Conservation (phyloP, 2,113 vertebrate species). For the Rhagologus leucostigma region DNA sequence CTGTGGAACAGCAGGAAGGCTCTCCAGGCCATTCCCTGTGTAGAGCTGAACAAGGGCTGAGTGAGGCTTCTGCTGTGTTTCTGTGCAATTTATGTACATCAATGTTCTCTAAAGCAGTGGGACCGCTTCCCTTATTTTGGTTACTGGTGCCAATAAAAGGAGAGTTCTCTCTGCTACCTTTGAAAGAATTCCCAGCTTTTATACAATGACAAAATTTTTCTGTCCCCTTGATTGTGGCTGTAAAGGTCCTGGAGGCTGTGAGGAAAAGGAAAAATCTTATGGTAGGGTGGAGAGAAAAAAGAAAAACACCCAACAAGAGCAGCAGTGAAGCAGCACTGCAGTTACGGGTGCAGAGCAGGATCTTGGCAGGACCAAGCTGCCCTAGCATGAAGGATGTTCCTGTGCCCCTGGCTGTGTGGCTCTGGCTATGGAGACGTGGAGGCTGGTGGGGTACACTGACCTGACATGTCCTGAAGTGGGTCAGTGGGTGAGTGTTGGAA, state of each 20-base stretch:
- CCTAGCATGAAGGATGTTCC: not conserved
- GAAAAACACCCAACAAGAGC: not conserved
- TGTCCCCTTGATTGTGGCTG: not conserved
- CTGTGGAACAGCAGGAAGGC: accelerated
- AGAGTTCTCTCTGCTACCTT: not conserved
- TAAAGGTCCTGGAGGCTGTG: not conserved
- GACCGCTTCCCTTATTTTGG: not conserved
- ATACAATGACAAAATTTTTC: not conserved
- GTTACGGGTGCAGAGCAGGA: not conserved
- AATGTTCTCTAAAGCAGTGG: not conserved
- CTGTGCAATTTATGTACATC: not conserved
- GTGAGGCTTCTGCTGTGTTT: not conserved
- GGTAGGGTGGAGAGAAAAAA: not conserved
- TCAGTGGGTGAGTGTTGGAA: not conserved
- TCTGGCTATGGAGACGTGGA: not conserved
- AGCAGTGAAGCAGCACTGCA: not conserved
- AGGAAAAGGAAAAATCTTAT: not conserved
- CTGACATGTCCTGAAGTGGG: too few species aligned
- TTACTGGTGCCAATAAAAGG: not conserved
- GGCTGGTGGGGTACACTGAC: too few species aligned
- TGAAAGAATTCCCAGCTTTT: not conserved
- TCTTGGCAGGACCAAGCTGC: not conserved
- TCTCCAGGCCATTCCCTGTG: not conserved
- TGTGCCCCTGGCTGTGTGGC: not conserved
- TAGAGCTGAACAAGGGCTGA: not conserved